Conservation (phyloP, 2,888 invertebrate species). For the Xestia sexstrigata region DNA sequence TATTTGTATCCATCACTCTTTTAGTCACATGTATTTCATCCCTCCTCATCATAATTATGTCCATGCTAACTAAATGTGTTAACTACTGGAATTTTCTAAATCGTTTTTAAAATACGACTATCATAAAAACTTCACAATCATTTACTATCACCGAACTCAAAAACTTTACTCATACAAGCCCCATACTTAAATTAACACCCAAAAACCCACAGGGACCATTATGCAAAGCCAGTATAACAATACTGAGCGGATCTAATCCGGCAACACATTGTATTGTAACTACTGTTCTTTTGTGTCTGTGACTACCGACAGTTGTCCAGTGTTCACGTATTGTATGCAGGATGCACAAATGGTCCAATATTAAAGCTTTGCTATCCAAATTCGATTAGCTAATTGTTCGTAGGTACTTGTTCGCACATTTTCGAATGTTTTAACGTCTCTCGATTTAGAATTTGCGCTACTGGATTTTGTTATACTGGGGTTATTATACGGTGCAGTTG, state of each 20-base stretch:
- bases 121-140: not conserved
- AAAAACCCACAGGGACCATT: conserved; percentile 36
- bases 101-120: no score
- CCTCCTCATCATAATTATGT: not conserved
- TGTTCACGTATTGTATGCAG: conserved; percentile 40
- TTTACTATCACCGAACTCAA: not conserved
- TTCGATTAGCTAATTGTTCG: conserved; percentile 58
- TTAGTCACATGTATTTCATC: not conserved
- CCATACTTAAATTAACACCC: conserved; percentile 22
- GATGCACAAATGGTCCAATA: conserved; percentile 52
- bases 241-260: conserved; percentile 45
- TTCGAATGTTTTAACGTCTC: conserved; percentile 4
- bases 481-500: not conserved
- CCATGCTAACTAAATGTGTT: not conserved
- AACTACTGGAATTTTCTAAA: no score
- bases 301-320: conserved; percentile 32
- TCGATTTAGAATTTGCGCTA: conserved; percentile 19
- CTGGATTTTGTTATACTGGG: not conserved
- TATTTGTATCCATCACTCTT: not conserved
- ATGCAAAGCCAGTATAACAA: conserved; percentile 57
- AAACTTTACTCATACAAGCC: not conserved
- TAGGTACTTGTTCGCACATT: conserved; percentile 50
- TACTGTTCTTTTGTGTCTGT: conserved; percentile 55
- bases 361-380: conserved; percentile 49
- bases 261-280: conserved; percentile 31